These are phyloP conservation scores for Rutilus rutilus DNA, from an alignment of 2,113 vertebrate species.

Conservation along the genomic window DNA sequence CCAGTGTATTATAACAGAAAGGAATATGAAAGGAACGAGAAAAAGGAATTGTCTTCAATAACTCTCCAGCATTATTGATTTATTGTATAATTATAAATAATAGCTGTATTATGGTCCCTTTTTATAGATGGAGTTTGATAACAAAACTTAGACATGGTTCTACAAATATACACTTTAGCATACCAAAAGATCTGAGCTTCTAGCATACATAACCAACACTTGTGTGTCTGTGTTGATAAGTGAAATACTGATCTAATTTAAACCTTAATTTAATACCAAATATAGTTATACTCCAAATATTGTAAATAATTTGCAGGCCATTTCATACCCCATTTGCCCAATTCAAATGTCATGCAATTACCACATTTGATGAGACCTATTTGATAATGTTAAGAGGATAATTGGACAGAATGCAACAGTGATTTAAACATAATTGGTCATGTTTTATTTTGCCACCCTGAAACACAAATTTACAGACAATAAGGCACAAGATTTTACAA, in stretches of 20 bases:
- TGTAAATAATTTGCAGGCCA: neutral
- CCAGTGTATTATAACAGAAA: slow-evolving; percentile 24
- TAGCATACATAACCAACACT: neutral
- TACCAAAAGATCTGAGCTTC: neutral
- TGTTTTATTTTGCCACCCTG: slow-evolving; percentile 14
- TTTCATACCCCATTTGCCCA: neutral
- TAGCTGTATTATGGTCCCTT: neutral
- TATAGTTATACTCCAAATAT: neutral
- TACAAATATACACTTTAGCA: neutral
- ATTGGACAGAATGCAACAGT: neutral
- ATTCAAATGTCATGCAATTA: neutral
- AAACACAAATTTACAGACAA: slow-evolving; percentile 15
- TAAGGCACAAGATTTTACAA: slow-evolving; percentile 19
- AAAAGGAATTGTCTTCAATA: neutral
- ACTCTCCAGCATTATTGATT: neutral
- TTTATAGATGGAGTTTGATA: neutral
- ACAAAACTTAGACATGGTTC: neutral
- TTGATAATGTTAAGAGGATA: neutral
- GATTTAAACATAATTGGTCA: neutral
- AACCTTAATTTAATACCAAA: neutral
- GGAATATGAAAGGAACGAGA: neutral
- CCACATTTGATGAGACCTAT: neutral
- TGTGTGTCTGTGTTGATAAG: neutral
- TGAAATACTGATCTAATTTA: slow-evolving; percentile 3
- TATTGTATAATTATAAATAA: neutral